Base-by-base conservation (phyloP, 2,797 vertebrate species). In the Capromys pilorides region DNA sequence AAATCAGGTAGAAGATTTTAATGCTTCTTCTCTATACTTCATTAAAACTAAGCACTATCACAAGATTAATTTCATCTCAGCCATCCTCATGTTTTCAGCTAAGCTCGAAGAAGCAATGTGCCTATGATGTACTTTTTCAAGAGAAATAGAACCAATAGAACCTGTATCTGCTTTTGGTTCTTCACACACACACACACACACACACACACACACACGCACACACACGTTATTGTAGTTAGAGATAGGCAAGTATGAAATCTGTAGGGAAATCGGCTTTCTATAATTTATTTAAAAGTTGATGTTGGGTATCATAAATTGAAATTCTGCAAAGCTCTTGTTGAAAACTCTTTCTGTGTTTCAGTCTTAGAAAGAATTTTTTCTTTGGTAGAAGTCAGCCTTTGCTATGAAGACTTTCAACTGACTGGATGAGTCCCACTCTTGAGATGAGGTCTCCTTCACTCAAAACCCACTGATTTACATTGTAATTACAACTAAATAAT, bases 281-380 rank as follows among this genome's bases (percentile, higher is more conserved):
- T 28, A 84, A 77, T 84, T 71, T 28, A 57, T 39, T 22, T 75
- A n/a, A 81, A 57, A 78, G 5, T 36, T 82, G 16, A 22, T 77
- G 6, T 41, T 45, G 62, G 26, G 41, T 36, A 54, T 64, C 41
- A 36, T 69, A 51, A 69, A 31, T 64, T 5, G 21, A 87, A 91
- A 64, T 57, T 90, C 61, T 54, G 12, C 24, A 57, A 31, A 21
- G 19, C 5, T 10, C 9, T 18, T 57, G 3, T 2, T 71, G 6
- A 66, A 86, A 81, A 82, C 69, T 33, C 28, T 62, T 93, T 95
- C 33, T 82, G 41, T 59, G 28, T 33, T 59, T 2, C 22, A 86
- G 33, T 77, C n/a, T 41, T 69, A 33, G 77, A 14, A 61, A 77
- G 16, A 31, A 81, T 59, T 39, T 9, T 9, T 80, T 69, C 19